A percentile compares a stretch with the other conserved stretches of the same genome.
Evolutionary conservation across 2,888 invertebrate species (phyloP).

Genomic region (Agonopterix alstromeriana): DNA sequence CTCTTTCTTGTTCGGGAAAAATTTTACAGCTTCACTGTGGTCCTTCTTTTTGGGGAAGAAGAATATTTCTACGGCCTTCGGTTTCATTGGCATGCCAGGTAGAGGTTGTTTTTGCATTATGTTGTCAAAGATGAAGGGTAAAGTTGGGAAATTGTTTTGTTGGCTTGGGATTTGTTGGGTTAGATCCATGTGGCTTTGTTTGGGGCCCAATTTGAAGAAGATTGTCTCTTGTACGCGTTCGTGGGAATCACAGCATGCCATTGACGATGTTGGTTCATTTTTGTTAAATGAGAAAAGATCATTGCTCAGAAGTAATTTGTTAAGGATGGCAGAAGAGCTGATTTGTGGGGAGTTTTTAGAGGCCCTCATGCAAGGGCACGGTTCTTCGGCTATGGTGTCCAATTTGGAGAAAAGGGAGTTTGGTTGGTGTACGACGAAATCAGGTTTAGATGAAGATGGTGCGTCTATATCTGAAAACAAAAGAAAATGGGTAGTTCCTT

Average conservation of each 20-base stretch:
- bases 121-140: conserved; percentile 34
- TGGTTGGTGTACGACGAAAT: conserved; percentile 5
- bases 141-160: conserved; percentile 5
- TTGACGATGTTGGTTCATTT: conserved; percentile 32
- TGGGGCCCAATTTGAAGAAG: conserved; percentile 42
- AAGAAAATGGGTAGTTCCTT: too few relatives aligned
- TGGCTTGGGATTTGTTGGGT: conserved; percentile 7
- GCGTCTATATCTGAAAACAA: too few relatives aligned
- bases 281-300: conserved; percentile 41
- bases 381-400: conserved; percentile 26
- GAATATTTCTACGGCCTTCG: conserved; percentile 51
- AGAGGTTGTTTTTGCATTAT: conserved; percentile 23
- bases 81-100: conserved; percentile 21
- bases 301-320: conserved; percentile 43
- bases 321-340: conserved; percentile 40
- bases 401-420: conserved; percentile 16
- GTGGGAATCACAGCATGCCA: conserved; percentile 53
- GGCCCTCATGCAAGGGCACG: conserved; percentile 38
- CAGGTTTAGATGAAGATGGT: background rate
- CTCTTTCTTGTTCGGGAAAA: conserved; percentile 22
- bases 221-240: conserved; percentile 44
- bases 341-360: conserved; percentile 27
- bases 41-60: conserved; percentile 53
- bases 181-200: conserved; percentile 14
- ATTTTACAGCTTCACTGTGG: conserved; percentile 13